Evolutionary conservation across 2,888 invertebrate species (phyloP), one percentile per base, ranked within the genome.

Genomic region (Ormyrus rosae): DNA sequence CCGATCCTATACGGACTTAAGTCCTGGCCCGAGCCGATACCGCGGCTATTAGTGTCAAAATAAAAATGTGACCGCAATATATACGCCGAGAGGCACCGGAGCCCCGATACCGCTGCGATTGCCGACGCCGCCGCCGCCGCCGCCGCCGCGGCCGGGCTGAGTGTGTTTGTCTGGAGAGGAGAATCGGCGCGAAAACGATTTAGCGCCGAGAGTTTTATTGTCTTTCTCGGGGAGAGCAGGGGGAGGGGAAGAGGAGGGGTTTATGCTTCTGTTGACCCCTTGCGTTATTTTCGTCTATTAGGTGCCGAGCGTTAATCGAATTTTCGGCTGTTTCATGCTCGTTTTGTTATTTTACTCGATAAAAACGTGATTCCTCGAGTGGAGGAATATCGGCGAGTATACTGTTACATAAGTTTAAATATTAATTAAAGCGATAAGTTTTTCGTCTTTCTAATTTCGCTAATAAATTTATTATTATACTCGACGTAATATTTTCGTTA

Each of bases 31-130:
- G 50, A 68, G 83, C 86, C 88, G 90, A 89, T 90, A 90, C 86
- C 87, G 70, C 73, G 87, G 90, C 89, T 90, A 90, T 90, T 90
- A 90, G 89, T 89, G 90, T 89, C 89, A 89, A 90, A 90, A 90
- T 90, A 90, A 90, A 90, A 90, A 89, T 89, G 89, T 89, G 88
- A 87, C 88, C 86, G 87, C 88, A 88, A 89, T 89, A 89, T 90
- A 90, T 86, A 86, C 84, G 85, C 83, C 86, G 75, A 51, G 60
- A 81, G 81, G 19, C 19, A 19, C 19, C 34, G 34, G 34, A 34
- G 34, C 34, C 34, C 69, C 69, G 11, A 55, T 50, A 7, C n/a
- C 10, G 2, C 45, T n/a, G 45, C 46, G 2, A 67, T 8, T 34
- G 34, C 34, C 34, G 34, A 34, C 58, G 11, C 64, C 50, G 50